Evolutionary conservation across 2,888 invertebrate genomes (phyloP), one percentile per base, ranked within the genome.

Genomic region (Volucella inanis): DNA sequence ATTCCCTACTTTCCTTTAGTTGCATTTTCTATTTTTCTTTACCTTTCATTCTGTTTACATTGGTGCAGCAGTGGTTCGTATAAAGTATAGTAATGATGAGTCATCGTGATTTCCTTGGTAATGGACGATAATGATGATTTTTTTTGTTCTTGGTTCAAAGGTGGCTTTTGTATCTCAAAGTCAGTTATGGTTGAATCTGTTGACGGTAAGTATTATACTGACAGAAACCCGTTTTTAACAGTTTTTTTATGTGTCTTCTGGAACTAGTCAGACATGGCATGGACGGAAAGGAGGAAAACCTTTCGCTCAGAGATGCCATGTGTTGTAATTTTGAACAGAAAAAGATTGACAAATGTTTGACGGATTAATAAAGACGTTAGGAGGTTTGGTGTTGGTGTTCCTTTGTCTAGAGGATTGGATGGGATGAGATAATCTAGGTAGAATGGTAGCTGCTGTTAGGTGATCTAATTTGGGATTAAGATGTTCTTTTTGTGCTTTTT

Each of bases 41-140:
- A 11, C 41, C 65, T 59, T 52, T 6, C 6, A 31, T 54, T 76
- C 71, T 47, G 71, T 82, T 79, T 79, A 79, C 72, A 39, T 77
- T 76, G 62, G 47, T 81, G 57, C 70, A 52, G 50, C 59, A 67
- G 41, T 61, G 22, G 67, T 31, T 57, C 39, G 9, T 64, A 14
- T 18, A 12, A 39, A 31, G 8, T 8, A 8, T 31, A 2, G 11
- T 55, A 70, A 52, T 54, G 82, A 72, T 82, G 82, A 72, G 59
- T 79, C 72, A 79, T 72, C 59, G 67, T 72, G 61, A 31, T 72
- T 78, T 82, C 65, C 71, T 77, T 72, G 55, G 77, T 65, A 82
- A 72, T 82, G 72, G 67, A 72, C 72, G 77, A 77, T 72, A 77
- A 77, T 78, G 77, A 72, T 77, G 55, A 22, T 72, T 31, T 31